Conservation (phyloP, 2,113 vertebrate genomes). For the Microcebus griseorufus region DNA sequence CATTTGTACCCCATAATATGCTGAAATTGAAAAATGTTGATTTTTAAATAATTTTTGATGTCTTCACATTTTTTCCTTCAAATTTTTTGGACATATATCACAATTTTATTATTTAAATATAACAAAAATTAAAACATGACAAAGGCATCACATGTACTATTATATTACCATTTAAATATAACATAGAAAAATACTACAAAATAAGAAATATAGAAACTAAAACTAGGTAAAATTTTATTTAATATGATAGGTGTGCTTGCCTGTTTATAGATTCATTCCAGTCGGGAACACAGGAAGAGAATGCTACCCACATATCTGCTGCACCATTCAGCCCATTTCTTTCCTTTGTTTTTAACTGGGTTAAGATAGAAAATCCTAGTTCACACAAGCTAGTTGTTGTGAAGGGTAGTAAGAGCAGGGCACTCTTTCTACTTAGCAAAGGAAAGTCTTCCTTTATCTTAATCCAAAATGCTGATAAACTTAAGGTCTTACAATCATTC, state of each 20-base stretch:
- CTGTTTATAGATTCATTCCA: neutral
- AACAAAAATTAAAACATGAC: neutral
- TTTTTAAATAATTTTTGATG: neutral
- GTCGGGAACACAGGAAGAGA: neutral
- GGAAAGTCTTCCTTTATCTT: constrained; percentile 40
- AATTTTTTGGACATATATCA: constrained; percentile 13
- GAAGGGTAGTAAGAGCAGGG: neutral
- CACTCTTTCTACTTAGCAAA: constrained; percentile 15
- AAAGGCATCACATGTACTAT: neutral
- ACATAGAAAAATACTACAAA: neutral
- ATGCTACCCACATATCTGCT: neutral
- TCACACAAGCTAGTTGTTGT: neutral
- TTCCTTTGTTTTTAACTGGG: constrained; percentile 19
- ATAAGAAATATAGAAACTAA: neutral
- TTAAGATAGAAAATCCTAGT: neutral
- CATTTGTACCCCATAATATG: no score
- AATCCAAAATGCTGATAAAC: constrained; percentile 9
- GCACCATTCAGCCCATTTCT: neutral
- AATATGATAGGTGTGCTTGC: neutral
- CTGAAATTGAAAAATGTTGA: no score
- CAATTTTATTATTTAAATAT: constrained; percentile 46
- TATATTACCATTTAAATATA: constrained; percentile 15
- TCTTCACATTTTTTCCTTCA: neutral
- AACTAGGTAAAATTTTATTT: neutral
- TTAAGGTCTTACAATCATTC: constrained; percentile 14